These are phyloP conservation scores for Cyphomyrmex costatus DNA, from an alignment of 1,140 invertebrate species.

Conservation along the genomic window DNA sequence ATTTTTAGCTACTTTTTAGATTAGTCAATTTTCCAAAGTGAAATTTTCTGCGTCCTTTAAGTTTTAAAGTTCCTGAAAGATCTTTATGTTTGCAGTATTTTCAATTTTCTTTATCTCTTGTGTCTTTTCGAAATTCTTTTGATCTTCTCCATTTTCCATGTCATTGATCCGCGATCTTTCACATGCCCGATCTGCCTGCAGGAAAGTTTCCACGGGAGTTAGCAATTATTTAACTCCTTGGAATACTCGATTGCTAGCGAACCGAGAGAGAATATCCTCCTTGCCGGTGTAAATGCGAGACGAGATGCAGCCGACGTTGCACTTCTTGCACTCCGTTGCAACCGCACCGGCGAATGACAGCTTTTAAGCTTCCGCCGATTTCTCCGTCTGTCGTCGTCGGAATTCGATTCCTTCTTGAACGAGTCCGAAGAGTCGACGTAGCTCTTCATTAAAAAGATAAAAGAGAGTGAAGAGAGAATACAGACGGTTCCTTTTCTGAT, in stretches of 20 bases:
- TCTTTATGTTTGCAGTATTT: slow-evolving; percentile 27
- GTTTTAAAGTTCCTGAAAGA: slow-evolving; percentile 31
- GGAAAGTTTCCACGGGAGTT: slow-evolving; percentile 57
- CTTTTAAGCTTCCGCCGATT: slow-evolving; percentile 59
- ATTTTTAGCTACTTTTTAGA: slow-evolving; percentile 33
- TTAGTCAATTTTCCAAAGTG: slow-evolving; percentile 47
- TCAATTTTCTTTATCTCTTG: slow-evolving; percentile 29
- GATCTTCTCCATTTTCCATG: slow-evolving; percentile 59
- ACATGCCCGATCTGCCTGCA: slow-evolving; percentile 39
- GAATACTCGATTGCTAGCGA: slow-evolving; percentile 55
- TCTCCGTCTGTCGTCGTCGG: slow-evolving; percentile 51
- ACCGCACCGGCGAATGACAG: slow-evolving; percentile 57
- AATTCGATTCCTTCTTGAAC: slow-evolving; percentile 51
- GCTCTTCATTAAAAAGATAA: slow-evolving; percentile 62
- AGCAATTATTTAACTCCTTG: slow-evolving; percentile 62
- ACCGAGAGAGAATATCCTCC: slow-evolving; percentile 53
- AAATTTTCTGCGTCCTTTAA: slow-evolving; percentile 29
- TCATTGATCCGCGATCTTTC: slow-evolving; percentile 59
- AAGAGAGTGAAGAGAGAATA: not conserved
- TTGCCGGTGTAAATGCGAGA: slow-evolving; percentile 55
- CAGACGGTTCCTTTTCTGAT: not conserved
- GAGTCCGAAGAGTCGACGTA: slow-evolving; percentile 29
- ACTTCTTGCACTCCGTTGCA: slow-evolving; percentile 60
- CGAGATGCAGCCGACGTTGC: slow-evolving; percentile 61
- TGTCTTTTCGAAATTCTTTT: slow-evolving; percentile 54